Evolutionary conservation across 2,888 invertebrate genomes (phyloP).

Genomic region (Scelioninae gen. 1): DNA sequence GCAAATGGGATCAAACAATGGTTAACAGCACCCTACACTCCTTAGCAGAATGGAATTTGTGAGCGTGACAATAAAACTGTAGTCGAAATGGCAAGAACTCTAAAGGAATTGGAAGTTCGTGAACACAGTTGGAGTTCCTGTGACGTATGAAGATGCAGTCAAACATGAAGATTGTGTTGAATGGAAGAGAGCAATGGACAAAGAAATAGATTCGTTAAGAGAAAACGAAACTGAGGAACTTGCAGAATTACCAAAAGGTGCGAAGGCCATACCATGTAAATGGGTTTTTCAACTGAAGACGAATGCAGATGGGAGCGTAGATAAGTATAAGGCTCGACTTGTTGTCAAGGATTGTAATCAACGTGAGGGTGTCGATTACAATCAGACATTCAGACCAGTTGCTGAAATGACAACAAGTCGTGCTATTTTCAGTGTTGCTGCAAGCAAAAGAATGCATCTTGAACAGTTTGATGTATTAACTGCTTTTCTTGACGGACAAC

Average conservation of each 20-base stretch:
- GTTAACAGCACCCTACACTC: slow-evolving; percentile 71
- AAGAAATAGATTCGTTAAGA: slow-evolving; percentile 75
- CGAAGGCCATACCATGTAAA: slow-evolving; percentile 72
- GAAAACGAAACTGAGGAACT: slow-evolving; percentile 77
- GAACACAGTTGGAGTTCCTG: slow-evolving; percentile 30
- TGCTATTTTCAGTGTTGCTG: slow-evolving; percentile 69
- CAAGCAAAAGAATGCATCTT: slow-evolving; percentile 71
- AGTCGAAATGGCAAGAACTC: slow-evolving; percentile 74
- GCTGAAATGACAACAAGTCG: slow-evolving; percentile 72
- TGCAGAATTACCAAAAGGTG: slow-evolving; percentile 69
- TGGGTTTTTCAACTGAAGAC: slow-evolving; percentile 71
- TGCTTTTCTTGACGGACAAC: slow-evolving; percentile 72
- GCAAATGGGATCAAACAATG: slow-evolving; percentile 69
- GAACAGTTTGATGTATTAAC: slow-evolving; percentile 74
- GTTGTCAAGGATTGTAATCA: slow-evolving; percentile 76
- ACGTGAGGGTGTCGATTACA: slow-evolving; percentile 72
- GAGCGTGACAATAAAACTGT: slow-evolving; percentile 73
- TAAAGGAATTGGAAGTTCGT: slow-evolving; percentile 71
- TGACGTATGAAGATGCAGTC: slow-evolving; percentile 54
- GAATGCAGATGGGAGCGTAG: slow-evolving; percentile 73
- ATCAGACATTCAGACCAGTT: slow-evolving; percentile 76
- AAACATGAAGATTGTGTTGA: slow-evolving; percentile 57
- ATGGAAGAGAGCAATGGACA: slow-evolving; percentile 74
- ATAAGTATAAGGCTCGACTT: slow-evolving; percentile 75
- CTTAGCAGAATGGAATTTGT: slow-evolving; percentile 71